phyloP scores from a whole-genome alignment of 2,113 vertebrate species.

The Phyllostomus hastatus region DNA sequence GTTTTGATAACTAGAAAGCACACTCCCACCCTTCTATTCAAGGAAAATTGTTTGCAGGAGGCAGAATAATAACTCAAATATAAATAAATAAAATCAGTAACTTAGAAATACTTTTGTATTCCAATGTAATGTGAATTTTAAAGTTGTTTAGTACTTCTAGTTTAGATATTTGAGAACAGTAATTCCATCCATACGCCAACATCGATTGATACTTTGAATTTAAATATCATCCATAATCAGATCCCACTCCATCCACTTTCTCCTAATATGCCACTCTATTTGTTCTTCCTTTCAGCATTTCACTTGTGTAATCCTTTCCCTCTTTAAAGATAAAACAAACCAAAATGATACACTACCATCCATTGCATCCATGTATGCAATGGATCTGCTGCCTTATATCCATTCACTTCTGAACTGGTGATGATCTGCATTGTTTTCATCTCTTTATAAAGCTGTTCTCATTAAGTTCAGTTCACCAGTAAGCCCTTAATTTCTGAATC shows the following conservation, averaged over 20 bases:
- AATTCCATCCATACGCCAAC: background rate
- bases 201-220: background rate
- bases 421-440: background rate
- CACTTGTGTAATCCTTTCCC: background rate
- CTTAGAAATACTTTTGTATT: background rate
- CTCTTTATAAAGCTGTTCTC: background rate
- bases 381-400: background rate
- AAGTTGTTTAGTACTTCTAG: background rate
- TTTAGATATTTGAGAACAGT: background rate
- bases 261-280: background rate
- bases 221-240: background rate
- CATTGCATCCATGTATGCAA: background rate
- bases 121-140: background rate
- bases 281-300: background rate
- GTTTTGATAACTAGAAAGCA: background rate
- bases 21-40: background rate
- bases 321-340: background rate
- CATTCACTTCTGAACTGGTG: background rate
- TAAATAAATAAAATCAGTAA: background rate
- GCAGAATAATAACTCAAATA: background rate
- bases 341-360: rapidly evolving
- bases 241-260: background rate
- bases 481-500: background rate
- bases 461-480: background rate
- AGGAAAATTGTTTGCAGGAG: background rate